Evolutionary conservation across 2,113 vertebrate species (phyloP), one percentile per base, ranked within the genome.

Genomic region (Protobothrops mucrosquamatus): DNA sequence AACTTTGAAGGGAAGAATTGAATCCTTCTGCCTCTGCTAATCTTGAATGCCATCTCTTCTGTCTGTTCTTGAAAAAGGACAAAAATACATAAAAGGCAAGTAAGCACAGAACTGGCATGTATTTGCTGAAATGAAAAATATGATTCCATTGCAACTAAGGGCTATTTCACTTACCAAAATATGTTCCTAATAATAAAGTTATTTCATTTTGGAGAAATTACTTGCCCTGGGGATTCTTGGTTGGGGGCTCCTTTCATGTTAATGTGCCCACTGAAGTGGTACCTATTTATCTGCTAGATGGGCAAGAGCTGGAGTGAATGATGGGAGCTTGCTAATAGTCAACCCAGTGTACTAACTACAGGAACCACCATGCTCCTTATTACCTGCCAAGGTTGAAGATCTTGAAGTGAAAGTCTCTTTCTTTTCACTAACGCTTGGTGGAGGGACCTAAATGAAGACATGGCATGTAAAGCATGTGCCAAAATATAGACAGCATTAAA

Each of bases 351-450:
- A 24, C 59, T 12, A 61, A 61, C 24, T 26, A 61, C 24, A 11
- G 59, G 24, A 29, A 22, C 59, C 59, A 29, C 3, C 26, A 29
- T 4, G 24, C 26, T 61, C 26, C 10, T 61, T 61, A 29, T 61
- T 61, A 92, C 87, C 91, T 92, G 87, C 91, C 91, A 89, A 46
- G 91, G 26, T 12, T 89, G 34, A 2, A 89, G 2, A 55, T 46
- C 29, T 22, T 74, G 46, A 3, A 3, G 2, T 26, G 11, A 12
- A 24, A 92, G 87, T 26, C 15, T 61, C 51, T 23, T 61, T 4
- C 18, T 20, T 3, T 14, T 20, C 23, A 10, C 24, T 6, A 2
- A 51, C 6, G 11, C 22, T 92, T 4, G 18, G 0, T 22, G 34
- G 4, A 29, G 39, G 59, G 48, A 55, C 46, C n/a, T 88, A 11